These are phyloP conservation scores for Nesidiocoris tenuis DNA, from an alignment of 2,888 invertebrate species.

Conservation along the genomic window DNA sequence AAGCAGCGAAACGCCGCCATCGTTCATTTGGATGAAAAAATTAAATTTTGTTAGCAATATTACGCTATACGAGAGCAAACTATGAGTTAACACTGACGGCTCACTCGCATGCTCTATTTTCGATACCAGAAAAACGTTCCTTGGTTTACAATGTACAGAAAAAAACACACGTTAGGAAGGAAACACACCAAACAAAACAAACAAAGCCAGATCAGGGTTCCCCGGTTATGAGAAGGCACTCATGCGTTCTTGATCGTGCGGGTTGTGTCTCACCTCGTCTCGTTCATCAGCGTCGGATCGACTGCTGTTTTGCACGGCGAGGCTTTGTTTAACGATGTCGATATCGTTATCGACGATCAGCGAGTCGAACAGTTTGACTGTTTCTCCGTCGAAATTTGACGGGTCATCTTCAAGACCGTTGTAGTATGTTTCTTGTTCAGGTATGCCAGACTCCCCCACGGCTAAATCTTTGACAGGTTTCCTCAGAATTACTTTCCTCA, in stretches of 20 bases:
- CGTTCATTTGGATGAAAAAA: background rate
- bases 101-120: background rate
- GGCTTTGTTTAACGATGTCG: background rate
- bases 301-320: conserved; percentile 7
- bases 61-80: background rate
- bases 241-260: conserved; percentile 10
- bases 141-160: background rate
- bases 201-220: conserved; percentile 25
- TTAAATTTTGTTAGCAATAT: conserved; percentile 23
- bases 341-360: conserved; percentile 32
- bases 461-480: conserved; percentile 44
- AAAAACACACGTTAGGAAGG: background rate
- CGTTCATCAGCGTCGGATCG: background rate
- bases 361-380: conserved; percentile 28
- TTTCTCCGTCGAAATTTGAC: background rate
- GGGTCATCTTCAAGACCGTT: conserved; percentile 38
- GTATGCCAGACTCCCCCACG: conserved; percentile 44
- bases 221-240: conserved; percentile 30
- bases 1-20: background rate
- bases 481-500: conserved; percentile 38
- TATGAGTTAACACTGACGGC: background rate
- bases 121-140: background rate
- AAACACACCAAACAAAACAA: conserved; percentile 17
- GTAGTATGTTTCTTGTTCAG: conserved; percentile 22
- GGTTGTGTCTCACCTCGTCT: conserved; percentile 1